Evolutionary conservation across 2,888 invertebrate species (phyloP), one percentile per base, ranked within the genome.

Genomic region (Stramonita haemastoma): DNA sequence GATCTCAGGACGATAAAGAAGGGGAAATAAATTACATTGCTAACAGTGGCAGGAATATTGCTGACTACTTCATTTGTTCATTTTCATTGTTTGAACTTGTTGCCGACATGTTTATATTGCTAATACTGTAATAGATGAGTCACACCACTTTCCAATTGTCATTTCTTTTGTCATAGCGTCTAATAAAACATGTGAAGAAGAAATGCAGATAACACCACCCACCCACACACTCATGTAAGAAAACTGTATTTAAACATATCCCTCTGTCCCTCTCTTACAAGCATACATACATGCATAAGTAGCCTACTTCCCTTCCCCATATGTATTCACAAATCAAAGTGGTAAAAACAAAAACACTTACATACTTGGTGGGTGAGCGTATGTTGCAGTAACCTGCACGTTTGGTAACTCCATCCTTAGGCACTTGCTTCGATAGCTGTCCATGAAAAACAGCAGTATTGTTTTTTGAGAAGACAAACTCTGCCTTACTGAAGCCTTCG

Each of bases 311-410:
- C 73, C 5, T n/a, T 26, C 73, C n/a, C 73, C 8, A 29, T n/a
- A 73, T 8, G 1, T n/a, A 4, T n/a, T n/a, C 5, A 26, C n/a
- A 26, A 13, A 73, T n/a, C 73, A 5, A n/a, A 73, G 11, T 19
- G 22, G 13, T 6, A 29, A 73, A 70, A 26, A 5, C 26, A 73
- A n/a, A 73, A 73, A 86, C 29, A 89, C 86, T 89, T 92, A 95
- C 95, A 91, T 91, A 91, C n/a, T 94, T 95, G 93, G 97, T 96
- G 81, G 97, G 96, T 0, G 98, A 97, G 91, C 97, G 97, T 88
- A 99, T 97, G 93, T 97, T 98, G 92, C 98, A 98, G 95, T 98
- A 99, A 0, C 99, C 99, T 32, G 98, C 97, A 89, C 97, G 97
- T 94, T 97, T 97, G 0, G 97, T 97, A 90, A 96, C 96, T 2